These are phyloP conservation scores for Tympanuchus pallidicinctus DNA, from an alignment of 2,113 vertebrate species.

Conservation along the genomic window DNA sequence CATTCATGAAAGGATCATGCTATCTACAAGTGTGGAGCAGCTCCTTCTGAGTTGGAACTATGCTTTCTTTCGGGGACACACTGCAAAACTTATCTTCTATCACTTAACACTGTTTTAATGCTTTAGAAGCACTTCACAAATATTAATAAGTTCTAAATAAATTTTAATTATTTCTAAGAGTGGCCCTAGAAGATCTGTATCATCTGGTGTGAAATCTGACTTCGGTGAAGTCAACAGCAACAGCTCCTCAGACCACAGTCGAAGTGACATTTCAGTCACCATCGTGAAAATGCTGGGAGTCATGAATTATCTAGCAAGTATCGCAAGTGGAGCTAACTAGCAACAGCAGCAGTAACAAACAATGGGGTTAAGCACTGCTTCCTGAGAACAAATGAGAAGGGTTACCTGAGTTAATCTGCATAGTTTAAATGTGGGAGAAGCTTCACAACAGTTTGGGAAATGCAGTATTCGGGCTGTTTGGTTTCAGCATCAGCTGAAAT, in stretches of 20 bases:
- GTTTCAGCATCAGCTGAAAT: neutral
- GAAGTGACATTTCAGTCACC: constrained; percentile 4
- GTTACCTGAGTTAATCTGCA: neutral
- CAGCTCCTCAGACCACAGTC: constrained; percentile 44
- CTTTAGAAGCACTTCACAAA: constrained; percentile 39
- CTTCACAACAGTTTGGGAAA: neutral
- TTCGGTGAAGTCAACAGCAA: constrained; percentile 45
- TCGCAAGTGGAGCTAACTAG: neutral
- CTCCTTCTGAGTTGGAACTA: neutral
- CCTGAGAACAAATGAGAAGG: neutral
- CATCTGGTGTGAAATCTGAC: constrained; percentile 63
- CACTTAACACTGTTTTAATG: constrained; percentile 12
- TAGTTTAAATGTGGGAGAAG: neutral
- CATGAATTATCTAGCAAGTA: neutral
- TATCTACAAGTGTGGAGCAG: neutral
- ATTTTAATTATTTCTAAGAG: constrained; percentile 58
- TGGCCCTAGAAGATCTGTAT: constrained; percentile 50
- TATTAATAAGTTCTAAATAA: constrained; percentile 63
- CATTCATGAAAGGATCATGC: neutral
- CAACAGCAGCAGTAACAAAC: neutral
- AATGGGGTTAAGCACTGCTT: neutral
- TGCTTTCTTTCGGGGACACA: neutral
- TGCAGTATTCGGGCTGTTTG: rapidly evolving
- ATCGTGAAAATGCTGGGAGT: neutral
- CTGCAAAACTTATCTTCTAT: constrained; percentile 18